phyloP scores from a whole-genome alignment of 2,113 vertebrate species.

The Ginglymostoma cirratum region DNA sequence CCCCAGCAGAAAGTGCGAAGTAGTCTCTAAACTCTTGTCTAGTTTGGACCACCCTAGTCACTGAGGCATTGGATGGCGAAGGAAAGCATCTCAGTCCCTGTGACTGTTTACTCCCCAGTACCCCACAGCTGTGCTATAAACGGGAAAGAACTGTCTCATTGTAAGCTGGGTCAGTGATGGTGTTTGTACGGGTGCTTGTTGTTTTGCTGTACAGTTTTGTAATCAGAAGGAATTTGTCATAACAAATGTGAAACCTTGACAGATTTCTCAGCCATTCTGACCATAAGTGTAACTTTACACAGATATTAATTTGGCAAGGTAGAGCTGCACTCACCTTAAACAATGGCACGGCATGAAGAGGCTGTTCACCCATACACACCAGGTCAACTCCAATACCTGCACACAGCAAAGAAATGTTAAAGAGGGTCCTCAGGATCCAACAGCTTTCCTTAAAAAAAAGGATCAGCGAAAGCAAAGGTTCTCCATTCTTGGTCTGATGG shows the following conservation, averaged over 20 bases:
- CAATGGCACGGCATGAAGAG: conserved; percentile 85
- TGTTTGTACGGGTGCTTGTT: too few species aligned
- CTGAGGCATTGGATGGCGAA: neutral
- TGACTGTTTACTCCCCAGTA: neutral
- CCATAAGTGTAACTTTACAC: neutral
- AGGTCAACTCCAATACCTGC: conserved; percentile 92
- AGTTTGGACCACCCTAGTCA: neutral
- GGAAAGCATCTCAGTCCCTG: neutral
- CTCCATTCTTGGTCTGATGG: neutral
- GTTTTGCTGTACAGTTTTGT: neutral
- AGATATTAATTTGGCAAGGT: neutral
- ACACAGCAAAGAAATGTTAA: neutral
- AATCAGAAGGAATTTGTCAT: neutral
- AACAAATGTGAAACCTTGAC: neutral
- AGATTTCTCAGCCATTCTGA: neutral
- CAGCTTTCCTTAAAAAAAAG: neutral
- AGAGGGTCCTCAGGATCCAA: neutral
- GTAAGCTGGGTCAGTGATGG: neutral
- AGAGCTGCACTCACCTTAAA: conserved; percentile 71
- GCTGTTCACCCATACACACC: conserved; percentile 97
- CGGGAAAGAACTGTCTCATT: neutral
- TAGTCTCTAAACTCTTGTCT: neutral
- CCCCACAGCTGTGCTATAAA: neutral
- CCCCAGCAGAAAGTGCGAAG: neutral
- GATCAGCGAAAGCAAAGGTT: too few species aligned